Conservation (phyloP, 2,888 invertebrate genomes). For the Rosalia funebris region DNA sequence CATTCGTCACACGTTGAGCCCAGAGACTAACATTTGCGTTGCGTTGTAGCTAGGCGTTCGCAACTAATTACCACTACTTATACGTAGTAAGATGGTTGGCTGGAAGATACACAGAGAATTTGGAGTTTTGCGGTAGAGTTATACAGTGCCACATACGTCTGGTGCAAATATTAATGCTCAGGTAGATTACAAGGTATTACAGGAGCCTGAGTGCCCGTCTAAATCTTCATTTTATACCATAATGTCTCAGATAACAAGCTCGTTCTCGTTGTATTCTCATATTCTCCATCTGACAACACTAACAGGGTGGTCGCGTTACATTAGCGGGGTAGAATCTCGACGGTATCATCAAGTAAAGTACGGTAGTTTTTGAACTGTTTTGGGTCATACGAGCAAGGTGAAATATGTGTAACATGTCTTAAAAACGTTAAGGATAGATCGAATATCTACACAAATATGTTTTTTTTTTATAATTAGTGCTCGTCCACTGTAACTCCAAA, state of each 20-base stretch:
- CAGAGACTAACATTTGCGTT: conserved; percentile 16
- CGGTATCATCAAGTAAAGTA: background rate
- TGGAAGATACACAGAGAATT: conserved; percentile 11
- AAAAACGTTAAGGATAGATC: no score
- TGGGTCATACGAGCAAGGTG: no score
- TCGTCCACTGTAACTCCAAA: no score
- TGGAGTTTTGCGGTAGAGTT: conserved; percentile 14
- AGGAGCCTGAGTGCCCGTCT: conserved; percentile 41
- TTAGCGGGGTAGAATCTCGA: background rate
- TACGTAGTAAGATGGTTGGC: background rate
- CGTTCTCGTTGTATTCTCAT: conserved; percentile 6
- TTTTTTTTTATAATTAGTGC: no score
- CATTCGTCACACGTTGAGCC: conserved; percentile 12
- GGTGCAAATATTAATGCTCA: conserved; percentile 45
- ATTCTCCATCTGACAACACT: background rate
- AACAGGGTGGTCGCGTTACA: background rate
- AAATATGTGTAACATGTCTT: no score
- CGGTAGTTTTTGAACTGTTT: no score
- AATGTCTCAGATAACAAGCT: conserved; percentile 44
- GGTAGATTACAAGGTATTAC: conserved; percentile 48
- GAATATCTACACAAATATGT: no score
- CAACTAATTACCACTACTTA: conserved; percentile 11
- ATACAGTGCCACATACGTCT: conserved; percentile 32
- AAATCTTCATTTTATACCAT: conserved; percentile 48
- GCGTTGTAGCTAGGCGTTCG: conserved; percentile 13